Evolutionary conservation across 2,888 invertebrate genomes (phyloP).

Genomic region (Xanthia icteritia): DNA sequence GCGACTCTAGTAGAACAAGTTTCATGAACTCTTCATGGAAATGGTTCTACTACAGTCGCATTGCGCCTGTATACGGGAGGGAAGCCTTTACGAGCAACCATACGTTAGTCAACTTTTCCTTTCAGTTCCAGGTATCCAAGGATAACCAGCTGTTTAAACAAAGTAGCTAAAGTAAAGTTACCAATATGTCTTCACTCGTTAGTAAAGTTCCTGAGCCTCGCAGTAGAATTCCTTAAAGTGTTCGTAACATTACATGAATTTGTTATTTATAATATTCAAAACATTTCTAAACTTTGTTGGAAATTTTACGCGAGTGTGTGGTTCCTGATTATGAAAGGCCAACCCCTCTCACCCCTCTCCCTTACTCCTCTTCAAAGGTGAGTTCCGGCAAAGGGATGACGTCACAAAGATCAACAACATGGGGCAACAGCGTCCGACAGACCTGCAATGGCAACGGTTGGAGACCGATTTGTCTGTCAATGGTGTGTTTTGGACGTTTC

Average conservation of each 20-base stretch:
- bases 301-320: conserved; percentile 29
- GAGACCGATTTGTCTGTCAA: not conserved
- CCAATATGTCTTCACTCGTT: conserved; percentile 25
- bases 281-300: conserved; percentile 45
- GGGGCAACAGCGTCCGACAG: not conserved
- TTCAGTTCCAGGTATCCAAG: not conserved
- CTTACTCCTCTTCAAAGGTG: not conserved
- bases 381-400: not conserved
- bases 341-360: not conserved
- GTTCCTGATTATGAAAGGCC: conserved; percentile 27
- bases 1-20: not conserved
- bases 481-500: too few relatives aligned
- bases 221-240: conserved; percentile 45
- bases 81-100: not conserved
- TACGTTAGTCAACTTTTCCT: not conserved
- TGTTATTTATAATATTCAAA: conserved; percentile 55
- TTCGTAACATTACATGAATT: conserved; percentile 42
- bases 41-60: too few relatives aligned
- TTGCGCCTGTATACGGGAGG: not conserved
- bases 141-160: conserved; percentile 5
- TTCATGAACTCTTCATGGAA: not conserved
- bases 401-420: not conserved
- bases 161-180: conserved; percentile 6
- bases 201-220: conserved; percentile 23
- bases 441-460: not conserved